Conservation (phyloP, 2,113 vertebrate species). For the Sprattus sprattus region DNA sequence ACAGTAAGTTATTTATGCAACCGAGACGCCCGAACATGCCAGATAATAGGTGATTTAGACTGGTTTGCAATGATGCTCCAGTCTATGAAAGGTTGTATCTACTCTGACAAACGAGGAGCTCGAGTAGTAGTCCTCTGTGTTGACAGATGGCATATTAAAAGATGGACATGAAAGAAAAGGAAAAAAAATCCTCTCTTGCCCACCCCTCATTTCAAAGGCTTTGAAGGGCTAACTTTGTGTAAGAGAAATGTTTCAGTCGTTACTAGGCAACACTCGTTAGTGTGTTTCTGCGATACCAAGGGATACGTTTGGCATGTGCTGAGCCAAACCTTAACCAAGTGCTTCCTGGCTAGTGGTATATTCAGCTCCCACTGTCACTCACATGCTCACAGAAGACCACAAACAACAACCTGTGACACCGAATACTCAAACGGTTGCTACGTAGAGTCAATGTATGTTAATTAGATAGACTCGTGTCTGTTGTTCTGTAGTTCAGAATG, state of each 20-base stretch:
- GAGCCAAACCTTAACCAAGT: neutral
- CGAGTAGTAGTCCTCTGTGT: slow-evolving; percentile 51
- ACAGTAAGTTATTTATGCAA: slow-evolving; percentile 12
- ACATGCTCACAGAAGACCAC: neutral
- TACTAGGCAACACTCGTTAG: slow-evolving; percentile 71
- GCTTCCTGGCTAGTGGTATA: neutral
- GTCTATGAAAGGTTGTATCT: slow-evolving; percentile 46
- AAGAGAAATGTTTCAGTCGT: slow-evolving; percentile 60
- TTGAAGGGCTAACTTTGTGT: slow-evolving; percentile 52
- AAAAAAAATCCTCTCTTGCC: slow-evolving; percentile 46
- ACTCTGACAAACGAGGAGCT: slow-evolving; percentile 28
- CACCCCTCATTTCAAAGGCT: slow-evolving; percentile 48
- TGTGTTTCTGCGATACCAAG: slow-evolving; percentile 40
- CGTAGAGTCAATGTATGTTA: neutral
- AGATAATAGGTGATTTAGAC: slow-evolving; percentile 52
- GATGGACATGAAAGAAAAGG: slow-evolving; percentile 47
- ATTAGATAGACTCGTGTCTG: too few species aligned
- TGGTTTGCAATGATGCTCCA: slow-evolving; percentile 49
- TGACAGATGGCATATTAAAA: slow-evolving; percentile 70
- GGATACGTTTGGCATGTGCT: slow-evolving; percentile 42
- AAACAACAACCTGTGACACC: neutral
- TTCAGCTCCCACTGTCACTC: neutral
- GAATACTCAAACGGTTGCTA: neutral
- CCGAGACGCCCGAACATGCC: slow-evolving; percentile 33
- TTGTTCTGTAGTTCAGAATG: neutral